phyloP scores from a whole-genome alignment of 1,140 invertebrate species.

The Asbolus verrucosus region DNA sequence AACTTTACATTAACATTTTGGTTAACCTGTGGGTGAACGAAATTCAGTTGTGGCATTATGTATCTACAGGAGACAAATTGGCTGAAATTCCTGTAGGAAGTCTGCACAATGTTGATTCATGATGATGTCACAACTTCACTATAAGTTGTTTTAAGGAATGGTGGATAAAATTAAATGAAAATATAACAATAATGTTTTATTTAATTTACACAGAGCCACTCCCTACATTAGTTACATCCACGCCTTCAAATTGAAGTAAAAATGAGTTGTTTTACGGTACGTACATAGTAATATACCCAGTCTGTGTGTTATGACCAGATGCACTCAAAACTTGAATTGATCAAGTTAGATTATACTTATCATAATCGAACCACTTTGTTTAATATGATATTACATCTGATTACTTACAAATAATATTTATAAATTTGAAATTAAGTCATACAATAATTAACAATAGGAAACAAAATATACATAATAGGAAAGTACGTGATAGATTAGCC shows the following conservation, averaged over 20 bases:
- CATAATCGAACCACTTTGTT: constrained; percentile 28
- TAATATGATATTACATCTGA: constrained; percentile 26
- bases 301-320: constrained; percentile 39
- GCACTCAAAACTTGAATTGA: constrained; percentile 36
- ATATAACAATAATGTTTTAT: constrained; percentile 41
- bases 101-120: no score
- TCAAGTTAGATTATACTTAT: constrained; percentile 35
- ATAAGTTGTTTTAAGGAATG: not conserved
- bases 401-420: constrained; percentile 31
- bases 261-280: constrained; percentile 43
- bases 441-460: constrained; percentile 22
- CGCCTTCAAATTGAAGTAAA: constrained; percentile 40
- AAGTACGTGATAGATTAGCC: constrained; percentile 21
- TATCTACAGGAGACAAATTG: no score
- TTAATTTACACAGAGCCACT: constrained; percentile 45
- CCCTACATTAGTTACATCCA: constrained; percentile 45
- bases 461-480: constrained; percentile 32
- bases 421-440: constrained; percentile 29
- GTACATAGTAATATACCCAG: constrained; percentile 40
- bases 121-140: no score
- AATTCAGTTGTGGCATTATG: no score
- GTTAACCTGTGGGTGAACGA: no score
- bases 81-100: no score
- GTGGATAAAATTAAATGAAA: constrained; percentile 16
- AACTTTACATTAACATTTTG: no score